These are phyloP conservation scores for Tupaia tana DNA, from an alignment of 2,113 vertebrate species.

Conservation along the genomic window DNA sequence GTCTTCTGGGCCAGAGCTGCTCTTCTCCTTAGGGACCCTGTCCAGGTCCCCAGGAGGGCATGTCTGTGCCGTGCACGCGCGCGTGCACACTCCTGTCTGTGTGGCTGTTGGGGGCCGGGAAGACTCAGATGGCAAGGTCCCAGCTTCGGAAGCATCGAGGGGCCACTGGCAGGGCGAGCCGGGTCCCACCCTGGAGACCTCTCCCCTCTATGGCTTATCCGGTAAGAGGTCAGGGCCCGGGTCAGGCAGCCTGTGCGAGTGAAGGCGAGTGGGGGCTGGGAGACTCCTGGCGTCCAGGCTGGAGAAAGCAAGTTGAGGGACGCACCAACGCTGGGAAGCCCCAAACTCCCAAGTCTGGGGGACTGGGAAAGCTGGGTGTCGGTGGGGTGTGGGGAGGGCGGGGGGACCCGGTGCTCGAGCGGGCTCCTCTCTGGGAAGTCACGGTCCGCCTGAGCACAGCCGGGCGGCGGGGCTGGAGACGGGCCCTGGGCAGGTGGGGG, in stretches of 20 bases:
- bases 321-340: not conserved
- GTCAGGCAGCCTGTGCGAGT: conserved; percentile 20
- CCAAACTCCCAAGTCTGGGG: not conserved
- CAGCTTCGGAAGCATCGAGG: not conserved
- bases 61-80: not conserved
- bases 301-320: not conserved
- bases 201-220: conserved; percentile 74
- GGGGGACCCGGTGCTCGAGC: not conserved
- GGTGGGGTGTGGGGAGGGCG: not conserved
- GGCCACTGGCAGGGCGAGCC: not conserved
- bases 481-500: too few relatives aligned
- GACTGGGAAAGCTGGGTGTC: conserved; percentile 12
- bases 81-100: accelerated
- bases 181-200: not conserved
- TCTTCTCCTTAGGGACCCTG: not conserved
- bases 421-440: not conserved
- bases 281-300: not conserved
- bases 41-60: not conserved
- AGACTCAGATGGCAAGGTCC: not conserved
- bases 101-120: not conserved
- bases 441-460: not conserved
- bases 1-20: not conserved
- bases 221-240: conserved; percentile 49
- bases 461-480: not conserved
- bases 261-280: not conserved